Conservation (phyloP, 2,888 invertebrate genomes). For the Andrena flavipes region DNA sequence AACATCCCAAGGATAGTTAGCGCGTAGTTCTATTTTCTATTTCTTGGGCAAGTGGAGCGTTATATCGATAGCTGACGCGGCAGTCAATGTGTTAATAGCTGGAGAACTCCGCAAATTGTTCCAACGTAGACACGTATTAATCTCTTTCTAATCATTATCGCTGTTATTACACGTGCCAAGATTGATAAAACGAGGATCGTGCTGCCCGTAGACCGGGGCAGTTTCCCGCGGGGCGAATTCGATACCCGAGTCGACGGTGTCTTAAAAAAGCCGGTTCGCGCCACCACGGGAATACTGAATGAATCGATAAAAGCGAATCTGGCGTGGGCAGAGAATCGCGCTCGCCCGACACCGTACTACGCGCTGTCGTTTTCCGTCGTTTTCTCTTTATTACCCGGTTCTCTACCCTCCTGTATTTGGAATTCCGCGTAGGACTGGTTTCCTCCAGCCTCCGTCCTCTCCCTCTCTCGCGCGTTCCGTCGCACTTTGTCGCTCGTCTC, state of each 20-base stretch:
- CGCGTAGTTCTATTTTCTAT: not conserved
- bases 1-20: not conserved
- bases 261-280: constrained; percentile 25
- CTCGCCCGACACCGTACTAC: constrained; percentile 70
- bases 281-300: constrained; percentile 59
- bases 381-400: constrained; percentile 54
- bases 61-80: not conserved
- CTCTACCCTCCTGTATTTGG: constrained; percentile 62
- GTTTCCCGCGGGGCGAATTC: too few relatives aligned
- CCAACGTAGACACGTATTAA: too few relatives aligned
- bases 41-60: not conserved
- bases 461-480: not conserved
- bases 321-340: constrained; percentile 70
- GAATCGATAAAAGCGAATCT: constrained; percentile 72
- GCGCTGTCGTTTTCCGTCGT: constrained; percentile 61
- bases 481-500: not conserved
- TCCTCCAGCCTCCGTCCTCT: not conserved
- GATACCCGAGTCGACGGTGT: not conserved
- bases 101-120: too few relatives aligned
- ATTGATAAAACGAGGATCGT: too few relatives aligned
- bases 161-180: too few relatives aligned
- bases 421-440: constrained; percentile 60
- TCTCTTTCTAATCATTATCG: too few relatives aligned
- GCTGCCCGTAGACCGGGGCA: too few relatives aligned
- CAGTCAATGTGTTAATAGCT: too few relatives aligned